phyloP scores from a whole-genome alignment of 2,888 invertebrate genomes.

The Drosophila maculinotata region DNA sequence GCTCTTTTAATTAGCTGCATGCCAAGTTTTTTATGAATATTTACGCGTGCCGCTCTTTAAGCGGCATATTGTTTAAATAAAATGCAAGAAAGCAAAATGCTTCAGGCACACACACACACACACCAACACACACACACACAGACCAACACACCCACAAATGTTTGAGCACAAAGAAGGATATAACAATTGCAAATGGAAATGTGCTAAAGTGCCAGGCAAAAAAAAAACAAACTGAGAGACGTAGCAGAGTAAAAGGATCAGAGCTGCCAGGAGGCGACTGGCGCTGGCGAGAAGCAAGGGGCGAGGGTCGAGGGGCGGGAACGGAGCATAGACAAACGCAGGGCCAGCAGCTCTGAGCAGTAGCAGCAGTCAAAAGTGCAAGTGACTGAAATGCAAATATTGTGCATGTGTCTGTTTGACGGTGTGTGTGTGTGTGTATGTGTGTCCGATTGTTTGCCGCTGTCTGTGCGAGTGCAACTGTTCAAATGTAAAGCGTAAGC shows the following conservation, averaged over 20 bases:
- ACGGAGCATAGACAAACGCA: constrained; percentile 28
- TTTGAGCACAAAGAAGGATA: constrained; percentile 68
- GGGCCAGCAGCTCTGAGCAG: constrained; percentile 30
- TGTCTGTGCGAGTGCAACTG: constrained; percentile 43
- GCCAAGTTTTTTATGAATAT: constrained; percentile 72
- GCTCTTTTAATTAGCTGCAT: constrained; percentile 78
- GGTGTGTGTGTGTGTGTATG: constrained; percentile 10
- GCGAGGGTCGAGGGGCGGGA: neutral
- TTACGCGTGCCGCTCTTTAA: constrained; percentile 65
- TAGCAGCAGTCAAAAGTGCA: constrained; percentile 70
- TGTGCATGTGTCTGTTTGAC: constrained; percentile 10
- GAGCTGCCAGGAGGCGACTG: constrained; percentile 21
- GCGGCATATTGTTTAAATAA: constrained; percentile 67
- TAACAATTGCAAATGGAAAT: constrained; percentile 81
- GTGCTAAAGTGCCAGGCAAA: constrained; percentile 72
- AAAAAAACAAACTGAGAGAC: constrained; percentile 31
- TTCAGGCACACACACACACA: constrained; percentile 35
- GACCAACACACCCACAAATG: constrained; percentile 26
- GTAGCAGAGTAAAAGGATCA: constrained; percentile 43
- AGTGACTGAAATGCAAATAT: constrained; percentile 76
- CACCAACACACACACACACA: constrained; percentile 14
- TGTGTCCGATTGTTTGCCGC: constrained; percentile 28
- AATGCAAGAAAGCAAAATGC: constrained; percentile 49
- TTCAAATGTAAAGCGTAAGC: constrained; percentile 57
- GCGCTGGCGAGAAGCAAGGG: neutral